These are phyloP conservation scores for Lytechinus variegatus DNA, from an alignment of 35 echinoderm and acorn worm genomes.

Conservation along the genomic window DNA sequence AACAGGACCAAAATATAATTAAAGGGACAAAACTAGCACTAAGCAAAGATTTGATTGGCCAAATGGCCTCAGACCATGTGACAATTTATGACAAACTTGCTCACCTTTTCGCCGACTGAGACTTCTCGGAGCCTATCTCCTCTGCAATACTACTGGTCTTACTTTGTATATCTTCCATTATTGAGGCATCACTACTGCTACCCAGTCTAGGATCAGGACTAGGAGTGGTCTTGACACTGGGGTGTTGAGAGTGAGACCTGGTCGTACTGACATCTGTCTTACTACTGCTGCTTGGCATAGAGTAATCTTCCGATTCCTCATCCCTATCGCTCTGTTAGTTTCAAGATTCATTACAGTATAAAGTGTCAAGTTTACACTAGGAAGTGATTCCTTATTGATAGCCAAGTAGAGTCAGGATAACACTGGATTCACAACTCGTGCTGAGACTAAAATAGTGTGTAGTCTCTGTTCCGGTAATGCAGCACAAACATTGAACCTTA, in stretches of 20 bases:
- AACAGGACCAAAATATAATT: too few relatives aligned
- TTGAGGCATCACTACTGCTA: constrained; percentile 62
- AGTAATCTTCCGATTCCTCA: constrained; percentile 30
- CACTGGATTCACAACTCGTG: too few relatives aligned
- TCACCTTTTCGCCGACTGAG: constrained; percentile 41
- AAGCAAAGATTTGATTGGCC: too few relatives aligned
- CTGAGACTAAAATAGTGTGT: too few relatives aligned
- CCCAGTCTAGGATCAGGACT: not conserved
- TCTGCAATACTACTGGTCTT: constrained; percentile 71
- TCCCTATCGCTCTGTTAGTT: not conserved
- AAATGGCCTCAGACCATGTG: too few relatives aligned
- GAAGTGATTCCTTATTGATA: too few relatives aligned
- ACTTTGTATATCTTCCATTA: constrained; percentile 70
- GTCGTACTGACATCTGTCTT: not conserved
- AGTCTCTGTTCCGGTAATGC: too few relatives aligned
- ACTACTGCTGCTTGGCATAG: not conserved
- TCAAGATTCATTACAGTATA: not conserved
- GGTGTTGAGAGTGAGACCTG: not conserved
- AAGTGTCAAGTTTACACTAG: too few relatives aligned
- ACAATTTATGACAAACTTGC: not conserved
- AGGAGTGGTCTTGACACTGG: not conserved
- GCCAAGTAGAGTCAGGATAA: too few relatives aligned
- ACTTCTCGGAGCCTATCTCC: constrained; percentile 65
- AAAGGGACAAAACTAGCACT: too few relatives aligned
- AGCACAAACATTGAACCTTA: too few relatives aligned